phyloP scores from a whole-genome alignment of 23 tunicate genomes.

The Trididemnum nubilum region DNA sequence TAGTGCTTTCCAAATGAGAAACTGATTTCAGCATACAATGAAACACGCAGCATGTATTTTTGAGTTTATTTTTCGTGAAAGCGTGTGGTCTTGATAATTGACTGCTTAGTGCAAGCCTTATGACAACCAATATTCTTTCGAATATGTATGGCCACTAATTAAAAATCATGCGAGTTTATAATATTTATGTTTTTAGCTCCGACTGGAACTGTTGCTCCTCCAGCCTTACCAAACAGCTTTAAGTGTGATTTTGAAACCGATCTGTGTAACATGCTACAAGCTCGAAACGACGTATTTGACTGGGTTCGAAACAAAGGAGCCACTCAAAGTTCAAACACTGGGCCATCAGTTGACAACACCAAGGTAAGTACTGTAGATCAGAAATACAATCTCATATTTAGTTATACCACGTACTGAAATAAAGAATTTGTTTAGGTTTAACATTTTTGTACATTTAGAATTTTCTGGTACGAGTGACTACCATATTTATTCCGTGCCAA shows the following conservation, averaged over 20 bases:
- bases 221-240: slow-evolving; percentile 3
- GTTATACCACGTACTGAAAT: neutral
- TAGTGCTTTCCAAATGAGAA: neutral
- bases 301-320: slow-evolving; percentile 63
- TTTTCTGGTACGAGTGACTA: no score
- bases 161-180: no score
- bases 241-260: slow-evolving; percentile 64
- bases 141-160: no score
- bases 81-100: neutral
- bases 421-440: no score
- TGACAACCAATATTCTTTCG: no score
- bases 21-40: neutral
- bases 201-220: neutral
- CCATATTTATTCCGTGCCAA: no score
- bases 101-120: no score
- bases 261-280: slow-evolving; percentile 45
- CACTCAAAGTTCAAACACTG: slow-evolving; percentile 75
- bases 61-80: neutral
- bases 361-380: slow-evolving; percentile 34
- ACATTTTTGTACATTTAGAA: no score
- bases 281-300: slow-evolving; percentile 62
- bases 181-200: neutral
- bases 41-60: no score
- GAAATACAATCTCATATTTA: neutral
- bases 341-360: slow-evolving; percentile 72